phyloP scores from a whole-genome alignment of 37 sponge, comb jelly and placozoan species.

The Diacarnus erythraeanus region DNA sequence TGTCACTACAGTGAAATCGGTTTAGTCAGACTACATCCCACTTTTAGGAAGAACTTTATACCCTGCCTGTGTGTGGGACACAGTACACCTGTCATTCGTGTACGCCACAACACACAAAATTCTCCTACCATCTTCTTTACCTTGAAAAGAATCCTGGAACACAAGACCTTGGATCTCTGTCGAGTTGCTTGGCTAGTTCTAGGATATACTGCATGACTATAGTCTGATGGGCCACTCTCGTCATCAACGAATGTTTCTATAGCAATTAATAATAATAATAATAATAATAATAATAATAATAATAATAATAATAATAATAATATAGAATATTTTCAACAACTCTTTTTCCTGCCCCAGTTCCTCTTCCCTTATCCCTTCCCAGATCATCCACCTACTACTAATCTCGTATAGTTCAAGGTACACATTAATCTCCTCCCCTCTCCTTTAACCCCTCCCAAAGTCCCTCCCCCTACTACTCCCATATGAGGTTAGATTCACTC shows the following conservation, averaged over 20 bases:
- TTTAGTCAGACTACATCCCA: too few species aligned
- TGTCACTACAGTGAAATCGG: too few species aligned
- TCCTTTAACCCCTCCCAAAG: neutral
- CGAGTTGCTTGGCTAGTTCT: slow-evolving; percentile 86
- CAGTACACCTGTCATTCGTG: too few species aligned
- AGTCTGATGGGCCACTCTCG: slow-evolving; percentile 93
- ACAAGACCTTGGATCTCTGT: slow-evolving; percentile 89
- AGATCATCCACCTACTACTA: too few species aligned
- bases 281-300: too few species aligned
- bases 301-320: too few species aligned
- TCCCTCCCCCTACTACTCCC: neutral
- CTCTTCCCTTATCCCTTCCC: neutral
- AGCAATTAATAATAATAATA: neutral
- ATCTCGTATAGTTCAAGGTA: too few species aligned
- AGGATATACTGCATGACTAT: slow-evolving; percentile 98
- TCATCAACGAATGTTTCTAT: slow-evolving; percentile 90
- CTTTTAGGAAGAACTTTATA: too few species aligned
- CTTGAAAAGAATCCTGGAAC: slow-evolving; percentile 84
- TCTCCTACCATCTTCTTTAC: slow-evolving; percentile 13
- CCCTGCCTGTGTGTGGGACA: too few species aligned
- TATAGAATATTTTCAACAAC: too few species aligned
- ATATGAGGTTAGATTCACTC: neutral
- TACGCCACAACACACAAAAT: too few species aligned
- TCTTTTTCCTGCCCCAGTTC: too few species aligned
- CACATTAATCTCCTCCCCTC: neutral